Evolutionary conservation across 2,113 vertebrate genomes (phyloP).

Genomic region (Oceanites oceanicus): DNA sequence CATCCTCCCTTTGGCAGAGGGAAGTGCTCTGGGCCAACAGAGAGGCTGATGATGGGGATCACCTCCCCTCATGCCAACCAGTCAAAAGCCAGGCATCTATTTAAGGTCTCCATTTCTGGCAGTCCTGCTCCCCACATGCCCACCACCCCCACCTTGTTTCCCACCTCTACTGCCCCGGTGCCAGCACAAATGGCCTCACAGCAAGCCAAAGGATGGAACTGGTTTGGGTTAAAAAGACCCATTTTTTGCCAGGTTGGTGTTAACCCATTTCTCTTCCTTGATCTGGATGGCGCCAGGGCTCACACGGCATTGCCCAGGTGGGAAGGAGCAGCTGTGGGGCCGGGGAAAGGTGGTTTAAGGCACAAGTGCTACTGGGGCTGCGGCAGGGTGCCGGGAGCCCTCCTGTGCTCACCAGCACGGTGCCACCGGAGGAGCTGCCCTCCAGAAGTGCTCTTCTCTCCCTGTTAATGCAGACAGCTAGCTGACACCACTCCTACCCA

Average conservation of each 20-base stretch:
- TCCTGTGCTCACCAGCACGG: neutral
- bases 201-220: neutral
- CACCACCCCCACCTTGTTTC: neutral
- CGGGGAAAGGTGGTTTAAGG: neutral
- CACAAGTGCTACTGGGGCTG: fast-evolving
- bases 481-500: neutral
- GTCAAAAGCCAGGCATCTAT: neutral
- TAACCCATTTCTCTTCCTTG: fast-evolving
- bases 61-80: neutral
- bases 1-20: neutral
- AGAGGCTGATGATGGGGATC: neutral
- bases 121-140: neutral
- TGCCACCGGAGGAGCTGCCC: neutral
- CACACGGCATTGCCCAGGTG: fast-evolving
- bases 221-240: neutral
- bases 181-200: fast-evolving
- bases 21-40: neutral
- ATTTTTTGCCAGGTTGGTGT: neutral
- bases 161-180: neutral
- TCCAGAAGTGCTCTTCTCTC: neutral
- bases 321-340: neutral
- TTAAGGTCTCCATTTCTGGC: neutral
- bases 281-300: fast-evolving
- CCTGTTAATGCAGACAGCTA: neutral
- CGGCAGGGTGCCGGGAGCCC: neutral